These are phyloP conservation scores for Falco punctatus DNA, from an alignment of 2,113 vertebrate species.

Conservation along the genomic window DNA sequence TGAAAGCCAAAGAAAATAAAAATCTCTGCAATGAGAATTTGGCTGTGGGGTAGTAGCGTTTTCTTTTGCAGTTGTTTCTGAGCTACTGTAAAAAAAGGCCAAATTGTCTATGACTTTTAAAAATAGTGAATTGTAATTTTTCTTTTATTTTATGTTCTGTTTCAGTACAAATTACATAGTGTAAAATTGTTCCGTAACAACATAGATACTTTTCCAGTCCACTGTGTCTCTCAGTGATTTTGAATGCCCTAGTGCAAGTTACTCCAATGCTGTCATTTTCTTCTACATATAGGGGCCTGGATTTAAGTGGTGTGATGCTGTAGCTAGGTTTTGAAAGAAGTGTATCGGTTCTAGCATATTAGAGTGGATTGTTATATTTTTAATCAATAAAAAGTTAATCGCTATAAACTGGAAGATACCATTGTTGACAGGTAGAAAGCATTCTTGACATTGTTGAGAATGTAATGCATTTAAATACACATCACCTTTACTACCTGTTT, in stretches of 20 bases:
- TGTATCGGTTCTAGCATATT: neutral
- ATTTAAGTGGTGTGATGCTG: neutral
- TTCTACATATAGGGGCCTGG: neutral
- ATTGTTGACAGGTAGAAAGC: neutral
- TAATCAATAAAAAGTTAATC: neutral
- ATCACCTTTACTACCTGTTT: neutral
- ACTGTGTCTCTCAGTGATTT: neutral
- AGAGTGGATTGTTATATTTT: neutral
- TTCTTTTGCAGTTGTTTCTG: neutral
- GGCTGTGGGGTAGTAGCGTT: neutral
- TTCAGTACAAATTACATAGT: neutral
- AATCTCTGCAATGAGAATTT: neutral
- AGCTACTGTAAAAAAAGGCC: neutral
- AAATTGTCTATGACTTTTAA: neutral
- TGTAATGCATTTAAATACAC: neutral
- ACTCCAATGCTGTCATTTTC: neutral
- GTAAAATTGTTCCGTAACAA: neutral
- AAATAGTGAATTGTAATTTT: neutral
- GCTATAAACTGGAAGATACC: neutral
- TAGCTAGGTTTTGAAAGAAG: neutral
- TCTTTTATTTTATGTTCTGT: neutral
- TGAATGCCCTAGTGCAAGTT: neutral
- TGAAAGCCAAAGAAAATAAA: neutral
- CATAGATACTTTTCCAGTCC: neutral
- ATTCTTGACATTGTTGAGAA: neutral